These are phyloP conservation scores for Toxostoma redivivum DNA, from an alignment of 2,113 vertebrate genomes.

Conservation along the genomic window DNA sequence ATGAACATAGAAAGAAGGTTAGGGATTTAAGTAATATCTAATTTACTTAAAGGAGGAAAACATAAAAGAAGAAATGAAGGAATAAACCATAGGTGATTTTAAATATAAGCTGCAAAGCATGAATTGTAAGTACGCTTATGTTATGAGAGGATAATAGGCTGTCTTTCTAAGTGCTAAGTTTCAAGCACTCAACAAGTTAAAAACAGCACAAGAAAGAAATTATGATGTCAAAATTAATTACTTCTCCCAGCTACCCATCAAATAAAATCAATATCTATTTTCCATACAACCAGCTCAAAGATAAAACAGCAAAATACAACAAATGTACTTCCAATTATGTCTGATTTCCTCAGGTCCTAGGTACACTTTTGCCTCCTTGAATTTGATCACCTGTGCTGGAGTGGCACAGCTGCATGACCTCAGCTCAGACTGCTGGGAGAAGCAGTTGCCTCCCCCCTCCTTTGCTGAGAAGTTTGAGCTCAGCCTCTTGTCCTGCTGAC, in stretches of 20 bases:
- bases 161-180: not conserved
- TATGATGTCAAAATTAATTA: constrained; percentile 24
- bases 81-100: not conserved
- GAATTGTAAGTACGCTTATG: not conserved
- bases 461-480: not conserved
- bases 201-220: constrained; percentile 2
- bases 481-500: not conserved
- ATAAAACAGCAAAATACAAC: not conserved
- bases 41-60: not conserved
- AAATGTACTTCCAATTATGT: not conserved
- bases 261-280: constrained; percentile 21
- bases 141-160: not conserved
- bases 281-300: not conserved
- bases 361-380: not conserved
- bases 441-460: fast-evolving
- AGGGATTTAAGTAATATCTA: not conserved
- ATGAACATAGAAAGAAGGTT: not conserved
- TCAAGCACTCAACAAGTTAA: not conserved
- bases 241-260: not conserved
- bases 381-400: not conserved
- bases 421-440: not conserved
- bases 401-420: not conserved
- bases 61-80: not conserved
- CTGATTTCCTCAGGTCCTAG: not conserved
- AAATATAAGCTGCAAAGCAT: not conserved